Evolutionary conservation across 2,888 invertebrate species (phyloP).

Genomic region (Tribolium freemani): DNA sequence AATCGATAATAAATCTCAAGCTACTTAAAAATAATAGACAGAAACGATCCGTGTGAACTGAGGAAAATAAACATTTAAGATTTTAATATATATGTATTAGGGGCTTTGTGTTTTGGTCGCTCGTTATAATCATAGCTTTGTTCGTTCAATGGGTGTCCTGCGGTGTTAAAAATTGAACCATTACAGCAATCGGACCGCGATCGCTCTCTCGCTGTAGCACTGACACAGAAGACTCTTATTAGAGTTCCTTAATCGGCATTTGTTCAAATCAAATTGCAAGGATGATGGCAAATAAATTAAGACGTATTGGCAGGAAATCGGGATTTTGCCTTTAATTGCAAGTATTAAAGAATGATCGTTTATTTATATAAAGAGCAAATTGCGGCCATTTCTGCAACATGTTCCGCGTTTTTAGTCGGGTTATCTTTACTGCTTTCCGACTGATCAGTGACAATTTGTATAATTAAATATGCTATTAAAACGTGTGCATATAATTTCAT

Average conservation of each 20-base stretch:
- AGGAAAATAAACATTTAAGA: slow-evolving; percentile 66
- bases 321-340: slow-evolving; percentile 15
- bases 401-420: neutral
- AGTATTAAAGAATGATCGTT: slow-evolving; percentile 7
- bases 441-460: neutral
- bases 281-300: slow-evolving; percentile 31
- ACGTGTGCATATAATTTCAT: neutral
- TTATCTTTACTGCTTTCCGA: neutral
- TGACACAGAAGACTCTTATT: slow-evolving; percentile 31
- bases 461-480: neutral
- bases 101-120: slow-evolving; percentile 64
- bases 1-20: slow-evolving; percentile 60
- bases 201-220: slow-evolving; percentile 45
- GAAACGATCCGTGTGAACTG: slow-evolving; percentile 60
- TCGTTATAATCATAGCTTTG: slow-evolving; percentile 65
- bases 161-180: slow-evolving; percentile 69
- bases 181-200: slow-evolving; percentile 65
- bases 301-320: slow-evolving; percentile 30
- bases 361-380: slow-evolving; percentile 25
- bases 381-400: slow-evolving; percentile 9
- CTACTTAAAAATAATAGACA: slow-evolving; percentile 59
- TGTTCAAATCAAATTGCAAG: slow-evolving; percentile 30
- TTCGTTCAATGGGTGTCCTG: slow-evolving; percentile 68
- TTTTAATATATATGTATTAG: slow-evolving; percentile 69
- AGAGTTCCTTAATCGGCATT: slow-evolving; percentile 30